phyloP scores from a whole-genome alignment of 2,888 invertebrate genomes.

The Mythimna vitellina region DNA sequence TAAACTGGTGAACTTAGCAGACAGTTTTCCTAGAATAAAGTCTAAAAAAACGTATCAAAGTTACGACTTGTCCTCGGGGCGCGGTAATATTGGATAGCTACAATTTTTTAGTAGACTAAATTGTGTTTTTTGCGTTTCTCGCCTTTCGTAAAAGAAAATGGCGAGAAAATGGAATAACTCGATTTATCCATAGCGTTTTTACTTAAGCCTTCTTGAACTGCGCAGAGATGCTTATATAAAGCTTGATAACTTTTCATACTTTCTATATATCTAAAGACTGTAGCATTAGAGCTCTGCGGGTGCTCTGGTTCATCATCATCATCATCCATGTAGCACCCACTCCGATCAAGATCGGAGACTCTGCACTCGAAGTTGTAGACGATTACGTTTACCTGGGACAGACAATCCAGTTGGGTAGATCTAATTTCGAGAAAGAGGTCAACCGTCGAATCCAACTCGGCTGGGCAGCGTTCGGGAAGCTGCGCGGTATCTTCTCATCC shows the following conservation, averaged over 20 bases:
- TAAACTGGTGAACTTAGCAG: slow-evolving; percentile 1
- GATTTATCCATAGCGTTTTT: background rate
- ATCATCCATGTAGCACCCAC: too few relatives aligned
- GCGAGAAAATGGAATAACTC: background rate
- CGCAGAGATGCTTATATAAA: too few relatives aligned
- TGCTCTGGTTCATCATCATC: too few relatives aligned
- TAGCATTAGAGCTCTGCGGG: background rate
- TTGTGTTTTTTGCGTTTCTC: background rate
- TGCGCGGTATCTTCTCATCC: too few relatives aligned
- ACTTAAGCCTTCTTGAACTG: background rate
- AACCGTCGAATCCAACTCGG: too few relatives aligned
- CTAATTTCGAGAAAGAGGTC: too few relatives aligned
- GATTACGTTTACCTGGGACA: too few relatives aligned
- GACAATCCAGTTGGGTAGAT: too few relatives aligned
- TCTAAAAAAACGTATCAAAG: slow-evolving; percentile 4
- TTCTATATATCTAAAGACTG: too few relatives aligned
- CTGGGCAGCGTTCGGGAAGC: too few relatives aligned
- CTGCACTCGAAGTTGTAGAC: too few relatives aligned
- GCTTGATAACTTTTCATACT: background rate
- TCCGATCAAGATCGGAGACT: too few relatives aligned
- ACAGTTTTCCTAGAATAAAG: background rate
- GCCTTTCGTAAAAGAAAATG: background rate
- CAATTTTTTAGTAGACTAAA: slow-evolving; percentile 6
- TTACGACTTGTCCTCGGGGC: background rate
- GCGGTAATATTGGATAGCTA: slow-evolving; percentile 10